A percentile compares a stretch with the other conserved stretches of the same genome.
These are phyloP conservation scores for Malurus cyaneus DNA, from an alignment of 2,113 vertebrate species.

Conservation along the genomic window DNA sequence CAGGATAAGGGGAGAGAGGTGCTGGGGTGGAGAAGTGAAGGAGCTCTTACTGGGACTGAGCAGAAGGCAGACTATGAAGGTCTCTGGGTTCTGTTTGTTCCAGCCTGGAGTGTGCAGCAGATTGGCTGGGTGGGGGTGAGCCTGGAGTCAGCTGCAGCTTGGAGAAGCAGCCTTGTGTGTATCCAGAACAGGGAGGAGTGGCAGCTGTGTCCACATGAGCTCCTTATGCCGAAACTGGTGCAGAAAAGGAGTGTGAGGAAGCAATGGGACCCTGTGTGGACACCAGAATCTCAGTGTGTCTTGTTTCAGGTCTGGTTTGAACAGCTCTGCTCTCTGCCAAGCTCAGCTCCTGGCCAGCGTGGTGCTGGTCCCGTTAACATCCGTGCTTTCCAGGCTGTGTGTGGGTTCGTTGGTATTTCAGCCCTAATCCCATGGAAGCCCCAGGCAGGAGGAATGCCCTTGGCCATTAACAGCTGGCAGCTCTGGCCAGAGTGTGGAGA, in stretches of 20 bases:
- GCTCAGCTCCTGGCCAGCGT: accelerated
- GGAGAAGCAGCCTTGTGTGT: not conserved
- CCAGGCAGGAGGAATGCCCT: not conserved
- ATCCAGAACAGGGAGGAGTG: not conserved
- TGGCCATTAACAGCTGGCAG: not conserved
- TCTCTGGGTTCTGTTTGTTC: not conserved
- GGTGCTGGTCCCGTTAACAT: accelerated
- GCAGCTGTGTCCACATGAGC: not conserved
- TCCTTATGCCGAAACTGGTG: not conserved
- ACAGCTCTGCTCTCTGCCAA: accelerated
- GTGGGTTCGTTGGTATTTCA: not conserved
- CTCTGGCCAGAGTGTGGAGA: not conserved
- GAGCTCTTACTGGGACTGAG: not conserved
- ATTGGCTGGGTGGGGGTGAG: not conserved
- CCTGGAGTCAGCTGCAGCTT: not conserved
- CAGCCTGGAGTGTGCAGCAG: not conserved
- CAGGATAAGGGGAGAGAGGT: not conserved
- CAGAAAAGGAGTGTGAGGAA: not conserved
- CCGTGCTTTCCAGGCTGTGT: accelerated
- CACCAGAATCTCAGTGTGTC: accelerated
- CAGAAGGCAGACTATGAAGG: accelerated
- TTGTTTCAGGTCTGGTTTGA: not conserved
- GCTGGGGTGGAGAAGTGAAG: not conserved
- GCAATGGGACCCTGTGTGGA: not conserved
- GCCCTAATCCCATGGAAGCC: not conserved